These are phyloP conservation scores for Hylyphantes graminicola DNA, from an alignment of 1,140 invertebrate genomes.

Conservation along the genomic window DNA sequence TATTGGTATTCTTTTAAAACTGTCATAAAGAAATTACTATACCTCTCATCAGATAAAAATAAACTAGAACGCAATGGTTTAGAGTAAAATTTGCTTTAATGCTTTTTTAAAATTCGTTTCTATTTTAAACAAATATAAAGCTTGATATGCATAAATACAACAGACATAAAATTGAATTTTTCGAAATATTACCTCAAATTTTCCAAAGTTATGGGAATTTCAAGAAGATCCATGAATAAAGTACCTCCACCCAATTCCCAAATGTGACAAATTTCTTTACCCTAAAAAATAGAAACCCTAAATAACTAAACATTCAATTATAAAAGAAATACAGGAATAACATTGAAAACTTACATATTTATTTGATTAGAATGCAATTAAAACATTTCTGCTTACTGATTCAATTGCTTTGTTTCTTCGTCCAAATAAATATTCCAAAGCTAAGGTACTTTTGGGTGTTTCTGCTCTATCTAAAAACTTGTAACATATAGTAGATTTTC, in stretches of 20 bases:
- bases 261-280: conserved; percentile 85
- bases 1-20: neutral
- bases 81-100: neutral
- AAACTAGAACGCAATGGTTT: neutral
- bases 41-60: neutral
- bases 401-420: conserved; percentile 78
- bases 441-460: conserved; percentile 80
- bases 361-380: too few species aligned
- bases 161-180: neutral
- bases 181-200: conserved; percentile 68
- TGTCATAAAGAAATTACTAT: neutral
- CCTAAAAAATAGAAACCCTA: conserved; percentile 68
- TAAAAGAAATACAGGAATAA: neutral
- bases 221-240: conserved; percentile 71
- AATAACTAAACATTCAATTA: neutral
- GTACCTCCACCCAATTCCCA: conserved; percentile 88
- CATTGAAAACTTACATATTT: too few species aligned
- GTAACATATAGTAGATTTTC: conserved; percentile 85
- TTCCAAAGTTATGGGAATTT: conserved; percentile 71
- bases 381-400: conserved; percentile 73
- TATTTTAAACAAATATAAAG: neutral
- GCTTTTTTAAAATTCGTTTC: neutral
- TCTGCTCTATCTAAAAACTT: conserved; percentile 85
- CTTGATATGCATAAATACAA: neutral
- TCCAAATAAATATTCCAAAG: conserved; percentile 87